Conservation (phyloP, 2,888 invertebrate genomes). For the Torymus texanus region DNA sequence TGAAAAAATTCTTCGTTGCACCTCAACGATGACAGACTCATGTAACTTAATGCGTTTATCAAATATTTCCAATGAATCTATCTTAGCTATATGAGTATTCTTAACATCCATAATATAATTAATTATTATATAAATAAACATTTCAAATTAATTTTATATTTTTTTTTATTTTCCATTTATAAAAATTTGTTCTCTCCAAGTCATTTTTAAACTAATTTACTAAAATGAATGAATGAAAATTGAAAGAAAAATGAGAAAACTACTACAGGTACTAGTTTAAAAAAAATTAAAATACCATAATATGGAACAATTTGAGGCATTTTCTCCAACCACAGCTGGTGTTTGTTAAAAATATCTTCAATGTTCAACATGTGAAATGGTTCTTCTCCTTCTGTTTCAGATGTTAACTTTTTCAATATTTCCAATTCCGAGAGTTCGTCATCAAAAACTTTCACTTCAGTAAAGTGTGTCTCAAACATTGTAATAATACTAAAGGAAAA, state of each 20-base stretch:
- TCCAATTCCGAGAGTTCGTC: constrained; percentile 62
- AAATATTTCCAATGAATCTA: not conserved
- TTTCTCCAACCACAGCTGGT: constrained; percentile 67
- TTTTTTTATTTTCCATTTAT: too few species aligned
- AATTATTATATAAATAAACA: too few species aligned
- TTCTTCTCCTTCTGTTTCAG: constrained; percentile 63
- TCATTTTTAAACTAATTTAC: too few species aligned
- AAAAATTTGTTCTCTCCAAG: too few species aligned
- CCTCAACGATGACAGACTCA: too few species aligned
- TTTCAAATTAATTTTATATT: too few species aligned
- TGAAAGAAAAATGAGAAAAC: not conserved
- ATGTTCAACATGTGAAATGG: constrained; percentile 68
- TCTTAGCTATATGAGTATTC: too few species aligned
- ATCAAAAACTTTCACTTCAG: constrained; percentile 63
- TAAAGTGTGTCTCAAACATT: not conserved
- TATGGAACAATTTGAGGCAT: constrained; percentile 70
- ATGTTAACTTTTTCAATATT: constrained; percentile 64
- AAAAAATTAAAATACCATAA: constrained; percentile 73
- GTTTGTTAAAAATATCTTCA: constrained; percentile 65
- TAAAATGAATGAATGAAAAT: too few species aligned
- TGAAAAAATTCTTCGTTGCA: too few species aligned
- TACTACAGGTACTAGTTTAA: not conserved
- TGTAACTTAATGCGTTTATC: too few species aligned
- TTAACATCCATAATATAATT: too few species aligned
- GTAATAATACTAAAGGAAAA: too few species aligned